Evolutionary conservation across 2,113 vertebrate genomes (phyloP).

Genomic region (Barbus barbus): DNA sequence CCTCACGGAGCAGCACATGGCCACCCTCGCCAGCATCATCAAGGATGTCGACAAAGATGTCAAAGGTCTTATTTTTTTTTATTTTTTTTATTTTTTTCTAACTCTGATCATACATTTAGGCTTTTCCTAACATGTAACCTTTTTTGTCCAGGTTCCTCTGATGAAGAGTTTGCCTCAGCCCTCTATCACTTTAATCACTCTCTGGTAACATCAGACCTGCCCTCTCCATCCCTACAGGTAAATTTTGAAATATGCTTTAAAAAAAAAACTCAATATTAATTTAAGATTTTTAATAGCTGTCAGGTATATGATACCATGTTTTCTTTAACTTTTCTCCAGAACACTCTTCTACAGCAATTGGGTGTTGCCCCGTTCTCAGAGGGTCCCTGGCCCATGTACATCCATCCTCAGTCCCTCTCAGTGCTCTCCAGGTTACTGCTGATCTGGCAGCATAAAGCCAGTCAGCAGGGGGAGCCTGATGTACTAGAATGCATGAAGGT

Average conservation of each 20-base stretch:
- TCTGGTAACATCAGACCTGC: constrained; percentile 94
- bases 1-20: constrained; percentile 95
- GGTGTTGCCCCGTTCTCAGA: constrained; percentile 93
- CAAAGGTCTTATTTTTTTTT: too few species aligned
- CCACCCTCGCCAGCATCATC: constrained; percentile 94
- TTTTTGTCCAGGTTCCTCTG: constrained; percentile 81
- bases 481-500: constrained; percentile 95
- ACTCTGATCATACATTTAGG: neutral
- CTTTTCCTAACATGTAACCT: neutral
- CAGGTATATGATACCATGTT: neutral
- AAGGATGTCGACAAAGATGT: constrained; percentile 98
- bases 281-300: neutral
- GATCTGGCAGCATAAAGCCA: constrained; percentile 96
- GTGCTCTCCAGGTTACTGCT: constrained; percentile 93
- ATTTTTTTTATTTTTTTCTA: too few species aligned
- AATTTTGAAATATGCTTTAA: neutral
- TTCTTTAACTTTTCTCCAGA: constrained; percentile 75
- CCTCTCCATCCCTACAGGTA: constrained; percentile 90
- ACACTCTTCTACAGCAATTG: constrained; percentile 90
- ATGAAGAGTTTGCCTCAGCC: constrained; percentile 94
- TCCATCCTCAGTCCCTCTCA: constrained; percentile 93
- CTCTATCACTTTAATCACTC: constrained; percentile 98
- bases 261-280: neutral
- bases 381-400: constrained; percentile 94
- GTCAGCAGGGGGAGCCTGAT: constrained; percentile 87